These are phyloP conservation scores for Rhinophrynus dorsalis DNA, from an alignment of 2,797 vertebrate genomes.

Conservation along the genomic window DNA sequence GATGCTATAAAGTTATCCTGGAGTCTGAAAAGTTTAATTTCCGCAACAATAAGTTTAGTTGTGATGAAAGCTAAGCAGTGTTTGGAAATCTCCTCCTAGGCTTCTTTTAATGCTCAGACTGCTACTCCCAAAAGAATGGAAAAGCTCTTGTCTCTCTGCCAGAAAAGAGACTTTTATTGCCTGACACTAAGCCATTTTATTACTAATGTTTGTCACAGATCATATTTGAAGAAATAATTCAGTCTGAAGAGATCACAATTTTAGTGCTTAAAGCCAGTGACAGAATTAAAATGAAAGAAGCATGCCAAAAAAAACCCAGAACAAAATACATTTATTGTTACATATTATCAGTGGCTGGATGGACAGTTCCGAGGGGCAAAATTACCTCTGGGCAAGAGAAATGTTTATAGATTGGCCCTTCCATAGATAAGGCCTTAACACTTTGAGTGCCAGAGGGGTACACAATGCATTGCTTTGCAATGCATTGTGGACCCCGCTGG, in stretches of 20 bases:
- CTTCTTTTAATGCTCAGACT: not conserved
- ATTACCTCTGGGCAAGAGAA: no score
- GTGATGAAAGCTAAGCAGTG: not conserved
- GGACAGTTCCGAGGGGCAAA: no score
- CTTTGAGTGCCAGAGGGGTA: no score
- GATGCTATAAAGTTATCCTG: not conserved
- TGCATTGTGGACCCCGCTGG: no score
- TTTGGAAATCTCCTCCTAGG: constrained; percentile 3
- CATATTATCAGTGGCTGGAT: not conserved
- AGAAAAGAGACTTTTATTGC: constrained; percentile 16
- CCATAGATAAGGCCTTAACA: no score
- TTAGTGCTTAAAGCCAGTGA: constrained; percentile 9
- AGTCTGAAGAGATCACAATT: constrained; percentile 21
- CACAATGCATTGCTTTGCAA: no score
- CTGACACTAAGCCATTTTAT: constrained; percentile 13
- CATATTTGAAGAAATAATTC: constrained; percentile 24
- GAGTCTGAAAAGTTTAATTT: not conserved
- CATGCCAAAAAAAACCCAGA: no score
- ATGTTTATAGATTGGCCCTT: no score
- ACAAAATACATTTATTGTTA: not conserved
- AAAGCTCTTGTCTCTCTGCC: constrained; percentile 18
- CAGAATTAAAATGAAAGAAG: not conserved
- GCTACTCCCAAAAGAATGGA: constrained; percentile 1
- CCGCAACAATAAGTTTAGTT: not conserved
- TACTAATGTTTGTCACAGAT: constrained; percentile 18